phyloP scores from a whole-genome alignment of 1,140 invertebrate genomes.

The Temnothorax longispinosus region DNA sequence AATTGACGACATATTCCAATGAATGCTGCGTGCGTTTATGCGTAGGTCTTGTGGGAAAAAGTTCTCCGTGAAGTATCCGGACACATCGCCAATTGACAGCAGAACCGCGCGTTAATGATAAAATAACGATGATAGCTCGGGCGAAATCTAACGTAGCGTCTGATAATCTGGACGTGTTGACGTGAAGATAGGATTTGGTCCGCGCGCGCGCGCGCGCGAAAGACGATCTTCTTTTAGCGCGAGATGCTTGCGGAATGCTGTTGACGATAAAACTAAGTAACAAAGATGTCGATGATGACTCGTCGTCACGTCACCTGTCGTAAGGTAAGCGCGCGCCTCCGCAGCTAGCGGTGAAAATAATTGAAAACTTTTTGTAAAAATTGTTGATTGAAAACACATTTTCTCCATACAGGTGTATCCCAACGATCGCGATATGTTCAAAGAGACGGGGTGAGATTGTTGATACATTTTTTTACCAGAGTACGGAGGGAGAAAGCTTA shows the following conservation, averaged over 20 bases:
- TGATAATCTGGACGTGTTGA: constrained; percentile 87
- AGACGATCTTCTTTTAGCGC: constrained; percentile 86
- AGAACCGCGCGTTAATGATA: constrained; percentile 90
- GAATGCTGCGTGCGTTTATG: constrained; percentile 68
- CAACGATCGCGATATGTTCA: constrained; percentile 87
- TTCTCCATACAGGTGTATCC: constrained; percentile 82
- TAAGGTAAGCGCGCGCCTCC: constrained; percentile 75
- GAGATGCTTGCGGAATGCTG: constrained; percentile 88
- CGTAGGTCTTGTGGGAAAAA: constrained; percentile 92
- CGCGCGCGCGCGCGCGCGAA: constrained; percentile 83
- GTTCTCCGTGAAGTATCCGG: constrained; percentile 91
- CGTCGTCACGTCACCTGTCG: too few species aligned
- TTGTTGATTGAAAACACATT: constrained; percentile 38
- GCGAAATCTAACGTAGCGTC: constrained; percentile 86
- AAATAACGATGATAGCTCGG: constrained; percentile 90
- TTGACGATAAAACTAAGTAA: constrained; percentile 83
- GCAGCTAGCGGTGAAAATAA: not conserved
- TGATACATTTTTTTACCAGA: constrained; percentile 85
- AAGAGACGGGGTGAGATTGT: constrained; percentile 78
- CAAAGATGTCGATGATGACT: constrained; percentile 73
- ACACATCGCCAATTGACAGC: constrained; percentile 89
- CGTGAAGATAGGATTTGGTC: constrained; percentile 87
- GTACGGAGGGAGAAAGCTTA: constrained; percentile 85
- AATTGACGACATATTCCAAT: not conserved
- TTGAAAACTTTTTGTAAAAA: not conserved